Evolutionary conservation across 35 echinoderm and acorn worm species (phyloP).

Genomic region (Strongylocentrotus purpuratus): DNA sequence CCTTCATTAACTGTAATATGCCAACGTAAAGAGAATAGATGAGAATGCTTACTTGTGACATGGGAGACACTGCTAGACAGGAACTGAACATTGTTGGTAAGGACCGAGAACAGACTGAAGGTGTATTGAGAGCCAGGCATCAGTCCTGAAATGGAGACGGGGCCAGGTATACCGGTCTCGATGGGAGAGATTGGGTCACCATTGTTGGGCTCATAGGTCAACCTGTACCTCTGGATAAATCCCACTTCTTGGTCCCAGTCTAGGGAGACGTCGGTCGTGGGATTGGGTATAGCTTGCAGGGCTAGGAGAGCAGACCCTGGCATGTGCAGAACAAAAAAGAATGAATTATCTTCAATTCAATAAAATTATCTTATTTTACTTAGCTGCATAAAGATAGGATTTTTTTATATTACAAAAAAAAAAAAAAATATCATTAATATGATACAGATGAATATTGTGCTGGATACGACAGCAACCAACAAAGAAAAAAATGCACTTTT

Average conservation of each 20-base stretch:
- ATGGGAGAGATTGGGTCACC: neutral
- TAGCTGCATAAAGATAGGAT: too few relatives aligned
- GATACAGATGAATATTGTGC: too few relatives aligned
- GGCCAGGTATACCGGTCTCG: neutral
- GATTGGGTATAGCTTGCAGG: neutral
- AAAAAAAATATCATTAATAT: too few relatives aligned
- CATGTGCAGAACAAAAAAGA: neutral
- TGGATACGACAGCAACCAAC: too few relatives aligned
- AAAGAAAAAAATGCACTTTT: too few relatives aligned
- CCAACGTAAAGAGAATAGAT: too few relatives aligned
- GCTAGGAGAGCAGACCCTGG: neutral
- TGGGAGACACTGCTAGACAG: neutral
- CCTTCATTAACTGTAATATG: too few relatives aligned
- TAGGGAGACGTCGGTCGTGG: neutral
- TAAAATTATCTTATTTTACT: too few relatives aligned
- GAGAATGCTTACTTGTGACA: neutral
- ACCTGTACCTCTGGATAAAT: neutral
- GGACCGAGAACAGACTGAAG: neutral
- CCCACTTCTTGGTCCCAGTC: slow-evolving; percentile 26
- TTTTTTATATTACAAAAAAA: too few relatives aligned
- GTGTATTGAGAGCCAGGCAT: slow-evolving; percentile 55
- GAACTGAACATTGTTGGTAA: neutral
- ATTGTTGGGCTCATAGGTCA: slow-evolving; percentile 25
- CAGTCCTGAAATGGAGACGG: slow-evolving; percentile 15
- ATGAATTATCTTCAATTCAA: neutral